These are phyloP conservation scores for Papilio xuthus DNA, from an alignment of 1,140 invertebrate genomes.

Conservation along the genomic window DNA sequence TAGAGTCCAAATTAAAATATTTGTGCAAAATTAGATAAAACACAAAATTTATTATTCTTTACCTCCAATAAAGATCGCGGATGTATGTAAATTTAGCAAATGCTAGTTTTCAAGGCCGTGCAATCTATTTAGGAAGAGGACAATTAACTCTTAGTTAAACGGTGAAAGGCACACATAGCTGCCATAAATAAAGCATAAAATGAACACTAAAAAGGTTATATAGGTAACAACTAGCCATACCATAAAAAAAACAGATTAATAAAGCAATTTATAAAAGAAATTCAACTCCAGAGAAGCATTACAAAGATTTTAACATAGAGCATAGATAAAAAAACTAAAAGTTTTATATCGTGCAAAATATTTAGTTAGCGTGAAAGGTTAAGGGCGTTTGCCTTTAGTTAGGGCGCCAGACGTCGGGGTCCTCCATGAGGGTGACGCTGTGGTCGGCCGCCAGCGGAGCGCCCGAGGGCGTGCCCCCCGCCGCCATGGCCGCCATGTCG, in stretches of 20 bases:
- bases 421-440: slow-evolving; percentile 92
- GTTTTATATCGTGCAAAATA: background rate
- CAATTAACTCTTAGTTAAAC: no score
- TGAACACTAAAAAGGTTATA: background rate
- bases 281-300: no score
- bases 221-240: background rate
- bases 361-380: slow-evolving; percentile 35
- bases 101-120: no score
- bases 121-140: no score
- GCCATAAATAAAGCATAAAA: background rate
- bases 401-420: slow-evolving; percentile 93
- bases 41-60: background rate
- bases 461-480: slow-evolving; percentile 84
- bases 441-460: slow-evolving; percentile 82
- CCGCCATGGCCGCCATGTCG: slow-evolving; percentile 91
- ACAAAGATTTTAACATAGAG: background rate
- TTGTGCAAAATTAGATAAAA: background rate
- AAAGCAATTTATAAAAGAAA: background rate
- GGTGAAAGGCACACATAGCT: background rate
- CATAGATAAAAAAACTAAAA: background rate
- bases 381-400: slow-evolving; percentile 86
- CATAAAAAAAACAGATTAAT: background rate
- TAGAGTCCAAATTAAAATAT: no score
- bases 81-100: background rate
- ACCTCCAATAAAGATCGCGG: background rate